Evolutionary conservation across 2,888 invertebrate genomes (phyloP), one percentile per base, ranked within the genome.

Genomic region (Steinernema scapterisci): DNA sequence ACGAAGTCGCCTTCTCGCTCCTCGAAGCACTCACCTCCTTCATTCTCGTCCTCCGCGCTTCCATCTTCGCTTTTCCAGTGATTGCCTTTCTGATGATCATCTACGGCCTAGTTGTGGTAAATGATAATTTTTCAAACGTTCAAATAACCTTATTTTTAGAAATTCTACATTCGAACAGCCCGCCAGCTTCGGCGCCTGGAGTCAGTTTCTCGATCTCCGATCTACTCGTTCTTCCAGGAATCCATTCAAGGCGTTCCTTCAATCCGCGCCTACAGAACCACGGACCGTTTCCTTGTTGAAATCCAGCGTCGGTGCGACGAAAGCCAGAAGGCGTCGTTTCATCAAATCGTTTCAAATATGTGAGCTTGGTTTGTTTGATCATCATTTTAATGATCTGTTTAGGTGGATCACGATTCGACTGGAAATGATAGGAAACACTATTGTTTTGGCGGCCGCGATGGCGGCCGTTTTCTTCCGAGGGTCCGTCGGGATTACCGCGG

Each of bases 111-210:
- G 48, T 48, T 16, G 48, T 48, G 48, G 48, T 48, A 16, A 48
- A 16, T 16, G n/a, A 48, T 5, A 7, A 16, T 13, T 27, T 56
- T 16, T 3, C 3, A 56, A 7, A 13, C 7, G 6, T 19, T 16
- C 16, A 16, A 3, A 13, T 5, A 23, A 3, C 13, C 19, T 48
- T 48, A 5, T 48, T 81, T 87, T 31, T 87, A 97, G 91, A 91
- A 94, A 81, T 94, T 95, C 90, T 97, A 95, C 89, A 94, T 97
- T 79, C 92, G 94, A 0, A 93, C 95, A 0, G 95, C 96, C 2
- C 90, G 97, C 21, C 97, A 97, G 72, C 81, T 86, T 52, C 79
- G 79, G 31, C 75, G 81, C 23, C 73, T 86, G n/a, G 80, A 85
- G 31, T 81, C 79, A 6, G 71, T 82, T 11, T 77, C 75, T 11